Conservation (phyloP, 1,140 invertebrate genomes). For the Drosophila grimshawi region DNA sequence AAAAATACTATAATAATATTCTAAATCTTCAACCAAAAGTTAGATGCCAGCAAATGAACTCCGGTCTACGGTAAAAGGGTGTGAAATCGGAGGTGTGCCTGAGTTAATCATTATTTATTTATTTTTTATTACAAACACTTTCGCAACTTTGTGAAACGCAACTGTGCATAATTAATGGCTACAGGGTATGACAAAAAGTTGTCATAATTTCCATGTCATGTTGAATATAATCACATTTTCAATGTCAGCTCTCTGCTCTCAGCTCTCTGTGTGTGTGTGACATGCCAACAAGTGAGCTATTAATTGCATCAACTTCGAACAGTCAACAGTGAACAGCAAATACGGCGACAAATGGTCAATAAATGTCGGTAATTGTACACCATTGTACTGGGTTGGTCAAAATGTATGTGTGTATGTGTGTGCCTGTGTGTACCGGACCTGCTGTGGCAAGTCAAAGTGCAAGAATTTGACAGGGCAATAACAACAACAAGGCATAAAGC, state of each 20-base stretch:
- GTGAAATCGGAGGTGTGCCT: too few relatives aligned
- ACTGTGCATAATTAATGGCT: background rate
- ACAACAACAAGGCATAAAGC: conserved; percentile 22
- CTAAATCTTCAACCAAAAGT: too few relatives aligned
- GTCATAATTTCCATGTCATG: conserved; percentile 51
- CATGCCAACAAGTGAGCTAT: conserved; percentile 75
- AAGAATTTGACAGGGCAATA: conserved; percentile 71
- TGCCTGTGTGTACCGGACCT: conserved; percentile 28
- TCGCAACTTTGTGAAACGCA: too few relatives aligned
- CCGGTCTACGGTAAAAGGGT: too few relatives aligned
- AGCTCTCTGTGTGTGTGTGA: conserved; percentile 27
- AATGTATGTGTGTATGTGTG: background rate
- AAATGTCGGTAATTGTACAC: conserved; percentile 69
- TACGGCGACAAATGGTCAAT: conserved; percentile 53
- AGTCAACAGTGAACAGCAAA: conserved; percentile 43
- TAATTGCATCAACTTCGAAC: conserved; percentile 58
- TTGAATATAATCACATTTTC: conserved; percentile 65
- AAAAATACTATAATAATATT: too few relatives aligned
- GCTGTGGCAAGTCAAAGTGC: conserved; percentile 63
- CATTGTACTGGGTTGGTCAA: conserved; percentile 49
- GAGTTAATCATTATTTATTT: too few relatives aligned
- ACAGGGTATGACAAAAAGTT: conserved; percentile 14
- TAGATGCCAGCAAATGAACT: too few relatives aligned
- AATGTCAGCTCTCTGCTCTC: conserved; percentile 52
- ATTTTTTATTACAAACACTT: too few relatives aligned